Evolutionary conservation across 2,888 invertebrate species (phyloP).

Genomic region (Hesperia comma): DNA sequence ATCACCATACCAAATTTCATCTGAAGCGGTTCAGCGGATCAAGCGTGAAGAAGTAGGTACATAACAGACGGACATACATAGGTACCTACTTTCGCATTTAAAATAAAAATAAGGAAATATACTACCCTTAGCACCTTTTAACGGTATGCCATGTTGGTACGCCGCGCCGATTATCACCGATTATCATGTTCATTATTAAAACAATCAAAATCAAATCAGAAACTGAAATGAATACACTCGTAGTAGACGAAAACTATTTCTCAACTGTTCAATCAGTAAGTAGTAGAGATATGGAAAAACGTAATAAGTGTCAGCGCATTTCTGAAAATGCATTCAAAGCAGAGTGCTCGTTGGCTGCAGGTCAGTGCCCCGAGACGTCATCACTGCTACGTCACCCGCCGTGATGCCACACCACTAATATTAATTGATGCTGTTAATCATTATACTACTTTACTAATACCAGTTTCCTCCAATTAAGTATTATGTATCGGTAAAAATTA

Average conservation of each 20-base stretch:
- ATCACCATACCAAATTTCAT: background rate
- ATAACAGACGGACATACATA: no score
- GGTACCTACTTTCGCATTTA: no score
- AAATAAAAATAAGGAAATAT: no score
- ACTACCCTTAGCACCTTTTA: no score
- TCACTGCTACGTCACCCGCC: conserved; percentile 62
- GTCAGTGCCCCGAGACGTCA: conserved; percentile 73
- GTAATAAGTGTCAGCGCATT: background rate
- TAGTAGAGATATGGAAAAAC: background rate
- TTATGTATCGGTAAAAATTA: no score
- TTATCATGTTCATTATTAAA: no score
- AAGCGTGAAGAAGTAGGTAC: no score
- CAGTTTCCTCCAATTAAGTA: background rate
- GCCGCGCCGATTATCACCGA: no score
- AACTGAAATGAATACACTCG: no score
- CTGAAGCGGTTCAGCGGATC: no score
- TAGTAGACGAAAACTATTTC: background rate
- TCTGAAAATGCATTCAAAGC: conserved; percentile 8
- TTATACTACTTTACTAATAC: background rate
- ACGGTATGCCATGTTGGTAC: no score
- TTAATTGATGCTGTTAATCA: background rate
- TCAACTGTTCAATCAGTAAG: background rate
- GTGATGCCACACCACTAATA: background rate
- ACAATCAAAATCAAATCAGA: no score
- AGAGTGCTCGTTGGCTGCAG: conserved; percentile 50